Percentiles rank a stretch among this genome's conserved stretches.
Conservation (phyloP, 2,888 invertebrate species). For the Dryobota labecula region DNA sequence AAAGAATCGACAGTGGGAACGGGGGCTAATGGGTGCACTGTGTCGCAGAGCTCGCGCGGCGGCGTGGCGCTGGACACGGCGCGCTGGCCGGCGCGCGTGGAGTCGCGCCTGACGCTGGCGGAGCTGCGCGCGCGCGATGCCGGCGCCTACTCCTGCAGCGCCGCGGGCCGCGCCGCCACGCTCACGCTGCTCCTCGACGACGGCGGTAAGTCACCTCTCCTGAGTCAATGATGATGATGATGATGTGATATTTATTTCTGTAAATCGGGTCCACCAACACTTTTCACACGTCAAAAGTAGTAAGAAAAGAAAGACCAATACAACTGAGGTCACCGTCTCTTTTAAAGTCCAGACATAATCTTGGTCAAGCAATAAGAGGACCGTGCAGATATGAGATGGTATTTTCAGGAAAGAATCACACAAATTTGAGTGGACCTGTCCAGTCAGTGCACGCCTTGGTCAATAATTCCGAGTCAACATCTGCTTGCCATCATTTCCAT, state of each 20-base stretch:
- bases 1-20: neutral
- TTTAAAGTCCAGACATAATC: neutral
- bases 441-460: neutral
- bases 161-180: constrained; percentile 54
- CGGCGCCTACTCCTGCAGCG: constrained; percentile 73
- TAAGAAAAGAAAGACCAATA: neutral
- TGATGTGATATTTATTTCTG: neutral
- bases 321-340: neutral
- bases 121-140: constrained; percentile 89
- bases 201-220: constrained; percentile 41
- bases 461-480: neutral
- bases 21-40: neutral
- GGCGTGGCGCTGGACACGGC: constrained; percentile 92
- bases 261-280: neutral
- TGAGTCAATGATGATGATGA: neutral
- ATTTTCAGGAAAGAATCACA: neutral
- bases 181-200: constrained; percentile 52
- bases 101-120: constrained; percentile 90
- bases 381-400: neutral
- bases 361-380: neutral
- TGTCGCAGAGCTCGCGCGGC: constrained; percentile 73
- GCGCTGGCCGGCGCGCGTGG: constrained; percentile 91
- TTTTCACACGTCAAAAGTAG: neutral
- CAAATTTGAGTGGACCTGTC: neutral
- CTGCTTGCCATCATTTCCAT: constrained; percentile 11